These are phyloP conservation scores for Philotrypesis tridentata DNA, from an alignment of 1,140 invertebrate genomes.

Conservation along the genomic window DNA sequence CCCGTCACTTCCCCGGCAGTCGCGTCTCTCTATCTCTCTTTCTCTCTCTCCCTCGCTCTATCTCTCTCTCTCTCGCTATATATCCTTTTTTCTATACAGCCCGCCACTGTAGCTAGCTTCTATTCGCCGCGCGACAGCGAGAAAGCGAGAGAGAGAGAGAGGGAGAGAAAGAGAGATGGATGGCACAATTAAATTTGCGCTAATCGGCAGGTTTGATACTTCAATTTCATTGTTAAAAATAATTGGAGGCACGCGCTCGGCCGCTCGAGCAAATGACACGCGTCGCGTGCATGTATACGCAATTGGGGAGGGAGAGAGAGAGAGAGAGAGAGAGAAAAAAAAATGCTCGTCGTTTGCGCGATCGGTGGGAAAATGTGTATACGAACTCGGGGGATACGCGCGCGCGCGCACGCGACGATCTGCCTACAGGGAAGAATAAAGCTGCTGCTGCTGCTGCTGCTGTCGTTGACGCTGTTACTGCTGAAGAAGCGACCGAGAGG, in stretches of 20 bases:
- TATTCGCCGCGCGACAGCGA: background rate
- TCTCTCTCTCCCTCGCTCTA: conserved; percentile 59
- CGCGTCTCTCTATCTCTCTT: conserved; percentile 25
- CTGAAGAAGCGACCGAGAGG: background rate
- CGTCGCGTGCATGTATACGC: conserved; percentile 26
- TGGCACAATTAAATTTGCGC: conserved; percentile 68
- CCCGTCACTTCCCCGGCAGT: background rate
- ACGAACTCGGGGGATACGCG: background rate
- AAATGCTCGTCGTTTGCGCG: conserved; percentile 33
- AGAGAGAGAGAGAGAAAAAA: no score
- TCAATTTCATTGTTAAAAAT: conserved; percentile 63
- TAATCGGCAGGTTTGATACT: conserved; percentile 66
- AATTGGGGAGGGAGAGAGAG: background rate
- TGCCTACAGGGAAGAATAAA: conserved; percentile 11
- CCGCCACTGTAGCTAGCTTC: conserved; percentile 39
- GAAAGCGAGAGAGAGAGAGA: background rate
- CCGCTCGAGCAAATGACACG: conserved; percentile 42
- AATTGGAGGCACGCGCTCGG: conserved; percentile 55
- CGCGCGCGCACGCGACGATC: background rate
- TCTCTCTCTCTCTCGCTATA: background rate
- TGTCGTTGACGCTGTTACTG: no score
- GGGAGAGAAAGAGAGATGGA: conserved; percentile 32
- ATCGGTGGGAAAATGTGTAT: conserved; percentile 14
- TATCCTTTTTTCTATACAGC: conserved; percentile 24
- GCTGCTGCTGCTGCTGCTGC: background rate